A percentile compares a stretch with the other conserved stretches of the same genome.
These are phyloP conservation scores for Megathymus violae DNA, from an alignment of 1,140 invertebrate species.

Conservation along the genomic window DNA sequence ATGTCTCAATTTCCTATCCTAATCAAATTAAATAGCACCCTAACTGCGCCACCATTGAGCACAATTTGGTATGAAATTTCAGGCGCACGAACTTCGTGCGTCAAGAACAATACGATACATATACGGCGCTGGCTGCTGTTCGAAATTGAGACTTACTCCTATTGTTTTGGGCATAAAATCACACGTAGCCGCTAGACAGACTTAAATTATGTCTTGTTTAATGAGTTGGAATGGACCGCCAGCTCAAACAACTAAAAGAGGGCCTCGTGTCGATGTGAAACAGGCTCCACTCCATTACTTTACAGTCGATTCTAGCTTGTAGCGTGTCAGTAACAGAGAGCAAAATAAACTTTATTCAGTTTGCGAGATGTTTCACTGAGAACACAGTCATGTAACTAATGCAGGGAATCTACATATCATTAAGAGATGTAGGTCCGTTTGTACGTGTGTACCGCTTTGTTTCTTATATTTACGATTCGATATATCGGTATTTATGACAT, in stretches of 20 bases:
- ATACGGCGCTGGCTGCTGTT: slow-evolving; percentile 27
- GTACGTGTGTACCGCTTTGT: slow-evolving; percentile 82
- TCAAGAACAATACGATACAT: slow-evolving; percentile 53
- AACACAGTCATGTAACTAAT: slow-evolving; percentile 83
- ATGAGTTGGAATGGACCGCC: slow-evolving; percentile 69
- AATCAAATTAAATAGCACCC: slow-evolving; percentile 47
- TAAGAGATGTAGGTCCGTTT: slow-evolving; percentile 81
- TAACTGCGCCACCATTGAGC: slow-evolving; percentile 36
- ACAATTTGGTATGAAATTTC: slow-evolving; percentile 44
- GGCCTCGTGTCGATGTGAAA: slow-evolving; percentile 17
- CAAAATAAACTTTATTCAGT: slow-evolving; percentile 41
- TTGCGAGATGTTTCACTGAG: slow-evolving; percentile 78
- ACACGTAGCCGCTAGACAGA: slow-evolving; percentile 39
- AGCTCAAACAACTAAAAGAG: slow-evolving; percentile 44
- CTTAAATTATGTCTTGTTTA: slow-evolving; percentile 83
- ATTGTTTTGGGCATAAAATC: slow-evolving; percentile 50
- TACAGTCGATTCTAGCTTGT: slow-evolving; percentile 44
- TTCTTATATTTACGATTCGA: slow-evolving; percentile 77
- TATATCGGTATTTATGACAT: slow-evolving; percentile 76
- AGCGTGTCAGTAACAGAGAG: slow-evolving; percentile 31
- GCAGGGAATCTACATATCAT: slow-evolving; percentile 83
- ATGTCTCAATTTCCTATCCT: slow-evolving; percentile 76
- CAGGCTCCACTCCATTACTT: slow-evolving; percentile 19
- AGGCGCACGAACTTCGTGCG: slow-evolving; percentile 54
- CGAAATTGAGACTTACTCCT: slow-evolving; percentile 44